phyloP scores from a whole-genome alignment of 2,888 invertebrate species.

The Lampropteryx suffumata region DNA sequence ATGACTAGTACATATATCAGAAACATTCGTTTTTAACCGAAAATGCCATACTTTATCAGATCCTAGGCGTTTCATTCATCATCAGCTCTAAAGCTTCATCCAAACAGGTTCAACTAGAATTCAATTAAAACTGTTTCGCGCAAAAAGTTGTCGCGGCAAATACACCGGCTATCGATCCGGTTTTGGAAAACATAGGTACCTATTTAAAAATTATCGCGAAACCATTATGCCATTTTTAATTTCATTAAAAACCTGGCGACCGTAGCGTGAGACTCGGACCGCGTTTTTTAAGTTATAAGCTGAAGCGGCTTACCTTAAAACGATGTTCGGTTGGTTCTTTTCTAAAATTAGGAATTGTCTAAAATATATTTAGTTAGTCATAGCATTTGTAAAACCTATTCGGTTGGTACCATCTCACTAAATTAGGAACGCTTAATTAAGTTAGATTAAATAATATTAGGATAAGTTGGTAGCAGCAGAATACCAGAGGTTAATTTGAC shows the following conservation, averaged over 20 bases:
- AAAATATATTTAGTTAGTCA: too few species aligned
- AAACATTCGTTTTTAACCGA: too few species aligned
- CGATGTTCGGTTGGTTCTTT: too few species aligned
- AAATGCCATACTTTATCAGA: too few species aligned
- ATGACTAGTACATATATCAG: too few species aligned
- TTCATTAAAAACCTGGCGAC: slow-evolving; percentile 25
- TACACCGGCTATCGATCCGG: slow-evolving; percentile 19
- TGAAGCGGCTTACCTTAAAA: background rate
- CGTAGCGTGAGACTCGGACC: slow-evolving; percentile 22
- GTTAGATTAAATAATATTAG: too few species aligned
- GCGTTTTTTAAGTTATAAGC: background rate
- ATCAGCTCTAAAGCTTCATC: background rate
- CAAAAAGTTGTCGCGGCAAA: slow-evolving; percentile 13
- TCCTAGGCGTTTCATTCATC: background rate
- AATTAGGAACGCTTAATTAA: too few species aligned
- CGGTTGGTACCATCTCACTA: too few species aligned
- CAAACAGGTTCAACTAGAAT: slow-evolving; percentile 16
- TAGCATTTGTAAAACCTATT: too few species aligned
- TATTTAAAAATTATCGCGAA: slow-evolving; percentile 28
- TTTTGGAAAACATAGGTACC: slow-evolving; percentile 12
- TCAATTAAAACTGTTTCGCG: slow-evolving; percentile 18
- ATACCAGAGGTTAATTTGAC: too few species aligned
- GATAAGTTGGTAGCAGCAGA: too few species aligned
- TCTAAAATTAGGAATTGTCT: too few species aligned
- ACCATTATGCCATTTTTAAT: slow-evolving; percentile 30